Evolutionary conservation across 2,113 vertebrate species (phyloP).

Genomic region (Puntigrus tetrazona): DNA sequence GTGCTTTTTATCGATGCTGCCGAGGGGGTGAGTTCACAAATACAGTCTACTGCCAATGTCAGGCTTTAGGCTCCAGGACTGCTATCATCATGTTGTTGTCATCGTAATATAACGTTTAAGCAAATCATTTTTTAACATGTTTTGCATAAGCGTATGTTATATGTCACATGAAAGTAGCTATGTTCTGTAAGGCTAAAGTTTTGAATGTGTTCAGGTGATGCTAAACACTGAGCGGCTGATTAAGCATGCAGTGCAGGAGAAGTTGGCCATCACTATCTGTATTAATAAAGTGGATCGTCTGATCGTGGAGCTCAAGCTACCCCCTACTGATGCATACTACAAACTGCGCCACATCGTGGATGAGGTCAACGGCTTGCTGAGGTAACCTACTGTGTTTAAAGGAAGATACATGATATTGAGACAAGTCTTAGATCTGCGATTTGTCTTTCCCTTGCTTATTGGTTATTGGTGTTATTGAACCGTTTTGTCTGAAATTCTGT

Average conservation of each 20-base stretch:
- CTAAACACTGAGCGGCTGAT: conserved; percentile 96
- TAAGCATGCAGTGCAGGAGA: conserved; percentile 96
- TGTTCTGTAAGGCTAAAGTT: not conserved
- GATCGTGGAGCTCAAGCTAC: conserved; percentile 94
- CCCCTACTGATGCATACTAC: conserved; percentile 96
- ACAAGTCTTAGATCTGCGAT: not conserved
- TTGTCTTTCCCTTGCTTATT: not conserved
- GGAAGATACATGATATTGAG: not conserved
- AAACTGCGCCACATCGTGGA: conserved; percentile 97
- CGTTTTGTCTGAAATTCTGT: not conserved
- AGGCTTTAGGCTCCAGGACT: not conserved
- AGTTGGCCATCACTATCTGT: conserved; percentile 93
- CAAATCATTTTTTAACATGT: rapidly evolving
- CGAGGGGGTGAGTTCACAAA: conserved; percentile 86
- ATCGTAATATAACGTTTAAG: not conserved
- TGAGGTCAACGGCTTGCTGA: conserved; percentile 94
- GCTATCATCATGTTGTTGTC: not conserved
- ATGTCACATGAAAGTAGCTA: not conserved
- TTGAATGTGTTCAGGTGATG: conserved; percentile 84
- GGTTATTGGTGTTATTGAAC: not conserved
- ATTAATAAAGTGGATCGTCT: conserved; percentile 98
- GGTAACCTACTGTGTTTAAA: conserved; percentile 70
- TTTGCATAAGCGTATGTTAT: not conserved
- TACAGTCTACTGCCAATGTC: not conserved
- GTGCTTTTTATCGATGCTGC: conserved; percentile 98